A percentile compares a stretch with the other conserved stretches of the same genome.
phyloP scores from a whole-genome alignment of 2,113 vertebrate genomes.

The Triplophysa siluroides region DNA sequence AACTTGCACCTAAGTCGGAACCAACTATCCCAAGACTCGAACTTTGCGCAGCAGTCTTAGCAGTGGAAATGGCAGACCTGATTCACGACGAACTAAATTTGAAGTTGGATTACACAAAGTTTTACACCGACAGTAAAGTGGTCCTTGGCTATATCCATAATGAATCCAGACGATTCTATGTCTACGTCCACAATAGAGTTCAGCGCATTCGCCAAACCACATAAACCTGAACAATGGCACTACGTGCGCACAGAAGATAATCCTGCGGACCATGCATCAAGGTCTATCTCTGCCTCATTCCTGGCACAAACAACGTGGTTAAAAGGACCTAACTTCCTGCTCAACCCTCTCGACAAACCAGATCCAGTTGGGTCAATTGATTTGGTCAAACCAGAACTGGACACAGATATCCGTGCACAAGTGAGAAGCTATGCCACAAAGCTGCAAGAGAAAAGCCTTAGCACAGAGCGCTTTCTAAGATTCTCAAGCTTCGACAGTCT shows the following conservation, averaged over 20 bases:
- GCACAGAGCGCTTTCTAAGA: neutral
- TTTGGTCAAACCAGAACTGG: neutral
- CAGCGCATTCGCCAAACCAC: constrained; percentile 3
- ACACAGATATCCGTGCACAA: constrained; percentile 10
- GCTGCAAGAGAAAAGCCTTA: neutral
- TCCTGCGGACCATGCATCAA: no score
- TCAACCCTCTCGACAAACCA: no score
- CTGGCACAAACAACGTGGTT: no score
- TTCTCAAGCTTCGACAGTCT: constrained; percentile 38
- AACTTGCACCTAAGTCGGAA: neutral
- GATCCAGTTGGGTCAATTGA: no score
- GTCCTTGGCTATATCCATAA: constrained; percentile 20
- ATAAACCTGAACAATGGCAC: neutral
- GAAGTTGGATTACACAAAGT: neutral
- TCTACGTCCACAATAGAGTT: constrained; percentile 24
- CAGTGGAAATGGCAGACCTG: constrained; percentile 49
- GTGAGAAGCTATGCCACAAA: constrained; percentile 18
- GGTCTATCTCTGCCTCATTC: no score
- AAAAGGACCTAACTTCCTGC: no score
- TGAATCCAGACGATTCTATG: neutral
- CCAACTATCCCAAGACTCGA: constrained; percentile 29
- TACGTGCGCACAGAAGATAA: constrained; percentile 17
- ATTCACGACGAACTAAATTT: constrained; percentile 28
- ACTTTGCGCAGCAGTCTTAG: constrained; percentile 33
- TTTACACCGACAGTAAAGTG: constrained; percentile 36